A percentile compares a stretch with the other conserved stretches of the same genome.
These are phyloP conservation scores for Drosophila truncata DNA, from an alignment of 1,140 invertebrate genomes.

Conservation along the genomic window DNA sequence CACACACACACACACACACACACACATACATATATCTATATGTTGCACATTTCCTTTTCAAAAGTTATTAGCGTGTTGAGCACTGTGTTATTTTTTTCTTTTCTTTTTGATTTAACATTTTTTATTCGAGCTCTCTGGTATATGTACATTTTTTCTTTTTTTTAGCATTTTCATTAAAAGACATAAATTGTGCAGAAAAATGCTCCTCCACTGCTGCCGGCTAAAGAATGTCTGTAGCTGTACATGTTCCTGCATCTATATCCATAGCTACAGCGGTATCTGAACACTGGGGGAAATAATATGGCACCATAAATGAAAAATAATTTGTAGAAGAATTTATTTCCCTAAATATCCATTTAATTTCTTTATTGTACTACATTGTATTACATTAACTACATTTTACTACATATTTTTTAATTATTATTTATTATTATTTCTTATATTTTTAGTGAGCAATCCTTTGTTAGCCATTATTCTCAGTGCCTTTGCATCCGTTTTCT, in stretches of 20 bases:
- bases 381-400: too few relatives aligned
- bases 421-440: too few relatives aligned
- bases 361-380: too few relatives aligned
- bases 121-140: constrained; percentile 25
- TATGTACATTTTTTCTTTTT: constrained; percentile 22
- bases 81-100: constrained; percentile 47
- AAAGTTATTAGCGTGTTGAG: constrained; percentile 82
- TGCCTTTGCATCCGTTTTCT: constrained; percentile 26
- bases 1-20: constrained; percentile 4
- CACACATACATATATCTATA: constrained; percentile 21
- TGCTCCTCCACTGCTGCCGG: constrained; percentile 45
- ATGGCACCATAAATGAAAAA: not conserved
- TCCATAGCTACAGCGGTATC: constrained; percentile 17
- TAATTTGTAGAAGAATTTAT: not conserved
- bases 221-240: constrained; percentile 55
- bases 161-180: constrained; percentile 78
- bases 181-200: constrained; percentile 84
- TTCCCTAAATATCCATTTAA: too few relatives aligned
- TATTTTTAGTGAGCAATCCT: not conserved
- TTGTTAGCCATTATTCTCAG: not conserved
- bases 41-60: constrained; percentile 76
- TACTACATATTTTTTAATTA: not conserved
- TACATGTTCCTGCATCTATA: constrained; percentile 42
- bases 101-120: constrained; percentile 54
- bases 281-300: not conserved